Evolutionary conservation across 1,140 invertebrate genomes (phyloP).

Genomic region (Dolichoris vasculosae): DNA sequence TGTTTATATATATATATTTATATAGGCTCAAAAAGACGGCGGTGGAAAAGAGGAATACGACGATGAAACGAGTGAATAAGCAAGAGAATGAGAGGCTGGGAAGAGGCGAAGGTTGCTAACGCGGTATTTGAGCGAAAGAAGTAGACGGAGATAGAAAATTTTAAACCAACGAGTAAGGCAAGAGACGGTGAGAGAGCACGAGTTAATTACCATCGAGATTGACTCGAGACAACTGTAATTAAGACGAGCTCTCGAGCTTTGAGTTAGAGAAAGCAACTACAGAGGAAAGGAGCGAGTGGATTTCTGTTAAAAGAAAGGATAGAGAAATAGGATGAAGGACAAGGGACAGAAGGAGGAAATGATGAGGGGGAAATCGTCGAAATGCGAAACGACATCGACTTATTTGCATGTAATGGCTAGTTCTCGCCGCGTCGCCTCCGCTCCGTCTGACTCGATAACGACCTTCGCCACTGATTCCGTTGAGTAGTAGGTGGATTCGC

Average conservation of each 20-base stretch:
- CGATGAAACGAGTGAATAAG: neutral
- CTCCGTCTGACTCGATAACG: conserved; percentile 59
- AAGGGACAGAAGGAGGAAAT: neutral
- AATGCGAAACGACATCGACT: conserved; percentile 57
- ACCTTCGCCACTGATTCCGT: conserved; percentile 15
- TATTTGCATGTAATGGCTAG: conserved; percentile 72
- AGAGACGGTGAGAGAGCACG: conserved; percentile 51
- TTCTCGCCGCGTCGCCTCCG: neutral
- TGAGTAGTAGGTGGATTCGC: neutral
- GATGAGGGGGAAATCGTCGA: conserved; percentile 52
- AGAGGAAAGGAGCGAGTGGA: neutral
- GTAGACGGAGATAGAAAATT: conserved; percentile 43
- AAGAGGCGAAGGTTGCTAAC: neutral
- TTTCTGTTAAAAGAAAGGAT: conserved; percentile 33
- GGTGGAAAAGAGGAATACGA: neutral
- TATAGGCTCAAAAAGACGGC: neutral
- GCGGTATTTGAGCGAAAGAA: conserved; percentile 14
- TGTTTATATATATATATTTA: too few species aligned
- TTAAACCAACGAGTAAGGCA: neutral
- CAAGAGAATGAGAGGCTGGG: too few species aligned
- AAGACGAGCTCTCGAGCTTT: conserved; percentile 74
- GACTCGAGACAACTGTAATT: conserved; percentile 74
- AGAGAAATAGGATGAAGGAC: conserved; percentile 55
- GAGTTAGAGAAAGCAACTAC: conserved; percentile 59
- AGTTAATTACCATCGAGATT: conserved; percentile 74